Conservation (phyloP, 2,888 invertebrate genomes). For the Pomacea canaliculata region DNA sequence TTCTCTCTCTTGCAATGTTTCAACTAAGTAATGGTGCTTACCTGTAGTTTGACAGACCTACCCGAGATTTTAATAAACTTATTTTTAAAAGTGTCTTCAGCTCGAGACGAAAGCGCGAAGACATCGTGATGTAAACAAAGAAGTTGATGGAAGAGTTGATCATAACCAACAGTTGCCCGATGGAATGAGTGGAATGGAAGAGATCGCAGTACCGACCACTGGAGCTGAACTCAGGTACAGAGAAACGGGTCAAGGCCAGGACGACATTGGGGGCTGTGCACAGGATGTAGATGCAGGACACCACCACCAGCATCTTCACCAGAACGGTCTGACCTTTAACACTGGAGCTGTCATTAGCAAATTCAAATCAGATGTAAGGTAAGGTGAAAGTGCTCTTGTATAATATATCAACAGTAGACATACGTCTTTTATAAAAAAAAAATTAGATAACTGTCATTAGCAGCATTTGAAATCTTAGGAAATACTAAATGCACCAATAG, state of each 20-base stretch:
- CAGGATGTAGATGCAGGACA: neutral
- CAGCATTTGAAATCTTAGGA: too few species aligned
- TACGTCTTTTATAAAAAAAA: too few species aligned
- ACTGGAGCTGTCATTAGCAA: neutral
- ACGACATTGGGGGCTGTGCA: neutral
- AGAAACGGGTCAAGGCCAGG: neutral
- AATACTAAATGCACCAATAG: too few species aligned
- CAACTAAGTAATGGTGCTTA: too few species aligned
- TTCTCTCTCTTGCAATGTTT: too few species aligned
- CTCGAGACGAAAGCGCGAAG: neutral
- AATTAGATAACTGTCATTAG: too few species aligned
- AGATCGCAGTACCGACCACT: neutral
- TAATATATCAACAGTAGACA: too few species aligned
- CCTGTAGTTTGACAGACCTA: too few species aligned
- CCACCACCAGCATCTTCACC: neutral
- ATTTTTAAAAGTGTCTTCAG: neutral
- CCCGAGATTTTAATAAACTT: too few species aligned
- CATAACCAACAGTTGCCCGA: neutral
- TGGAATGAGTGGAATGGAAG: neutral
- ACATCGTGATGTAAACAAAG: conserved; percentile 1
- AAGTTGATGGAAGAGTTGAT: conserved; percentile 8
- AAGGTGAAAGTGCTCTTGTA: too few species aligned
- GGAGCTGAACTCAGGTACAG: neutral
- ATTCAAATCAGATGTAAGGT: too few species aligned
- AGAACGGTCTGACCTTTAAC: neutral